Conservation (phyloP, 2,113 vertebrate genomes). For the Synodontis membranacea region DNA sequence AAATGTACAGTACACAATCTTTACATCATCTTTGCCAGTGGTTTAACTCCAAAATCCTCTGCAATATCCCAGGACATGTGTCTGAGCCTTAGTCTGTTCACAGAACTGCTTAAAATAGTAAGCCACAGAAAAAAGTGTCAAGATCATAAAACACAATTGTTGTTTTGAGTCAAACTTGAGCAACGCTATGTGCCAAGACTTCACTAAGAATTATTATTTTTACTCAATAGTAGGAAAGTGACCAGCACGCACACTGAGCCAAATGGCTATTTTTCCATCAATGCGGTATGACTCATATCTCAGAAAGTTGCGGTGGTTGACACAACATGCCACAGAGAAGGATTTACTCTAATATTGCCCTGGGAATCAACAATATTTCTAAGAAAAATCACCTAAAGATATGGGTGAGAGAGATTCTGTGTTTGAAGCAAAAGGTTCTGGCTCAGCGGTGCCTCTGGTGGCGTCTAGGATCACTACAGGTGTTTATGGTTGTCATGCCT, state of each 20-base stretch:
- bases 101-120: neutral
- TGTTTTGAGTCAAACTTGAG: neutral
- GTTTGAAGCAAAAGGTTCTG: neutral
- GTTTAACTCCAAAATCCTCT: neutral
- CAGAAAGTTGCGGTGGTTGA: neutral
- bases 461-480: neutral
- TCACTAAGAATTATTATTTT: neutral
- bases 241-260: neutral
- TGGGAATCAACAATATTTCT: neutral
- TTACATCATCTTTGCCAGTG: neutral
- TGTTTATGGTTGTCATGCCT: neutral
- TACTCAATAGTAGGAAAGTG: neutral
- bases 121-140: neutral
- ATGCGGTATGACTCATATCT: neutral
- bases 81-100: neutral
- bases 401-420: neutral
- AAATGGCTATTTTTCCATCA: neutral
- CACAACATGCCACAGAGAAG: neutral
- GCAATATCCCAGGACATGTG: neutral
- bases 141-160: neutral
- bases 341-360: neutral
- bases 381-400: neutral
- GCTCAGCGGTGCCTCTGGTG: conserved; percentile 23
- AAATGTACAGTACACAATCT: neutral
- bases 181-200: neutral